Conservation (phyloP, 1,140 invertebrate genomes). For the Probaryconus sp. region DNA sequence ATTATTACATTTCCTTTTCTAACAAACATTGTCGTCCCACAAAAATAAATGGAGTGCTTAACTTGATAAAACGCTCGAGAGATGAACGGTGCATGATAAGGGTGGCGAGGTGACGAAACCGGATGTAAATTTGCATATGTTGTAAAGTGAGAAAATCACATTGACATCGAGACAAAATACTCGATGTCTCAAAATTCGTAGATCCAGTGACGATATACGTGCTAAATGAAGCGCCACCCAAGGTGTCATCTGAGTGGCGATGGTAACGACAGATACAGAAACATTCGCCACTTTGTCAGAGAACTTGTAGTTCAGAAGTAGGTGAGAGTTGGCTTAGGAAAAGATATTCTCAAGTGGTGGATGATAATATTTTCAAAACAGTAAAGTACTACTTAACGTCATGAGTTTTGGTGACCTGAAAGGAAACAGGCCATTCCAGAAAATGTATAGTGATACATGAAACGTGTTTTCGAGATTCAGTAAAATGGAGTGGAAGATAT, state of each 20-base stretch:
- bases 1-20: too few species aligned
- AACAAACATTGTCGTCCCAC: too few species aligned
- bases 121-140: slow-evolving; percentile 63
- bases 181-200: slow-evolving; percentile 61
- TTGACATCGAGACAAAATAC: slow-evolving; percentile 71
- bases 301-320: slow-evolving; percentile 25
- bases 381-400: not conserved
- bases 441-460: too few species aligned
- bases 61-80: not conserved
- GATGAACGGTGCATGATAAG: slow-evolving; percentile 38
- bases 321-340: slow-evolving; percentile 31
- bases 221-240: slow-evolving; percentile 75
- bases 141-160: slow-evolving; percentile 62
- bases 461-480: too few species aligned
- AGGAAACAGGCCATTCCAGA: too few species aligned
- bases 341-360: slow-evolving; percentile 61
- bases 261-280: slow-evolving; percentile 66
- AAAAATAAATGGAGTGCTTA: too few species aligned
- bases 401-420: too few species aligned
- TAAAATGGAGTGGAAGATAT: too few species aligned
- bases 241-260: slow-evolving; percentile 71
- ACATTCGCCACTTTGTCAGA: slow-evolving; percentile 67
- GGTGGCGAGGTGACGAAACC: too few species aligned
- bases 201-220: slow-evolving; percentile 72
- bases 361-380: slow-evolving; percentile 58